phyloP scores from a whole-genome alignment of 2,888 invertebrate genomes.

The Sarcophaga carnaria region DNA sequence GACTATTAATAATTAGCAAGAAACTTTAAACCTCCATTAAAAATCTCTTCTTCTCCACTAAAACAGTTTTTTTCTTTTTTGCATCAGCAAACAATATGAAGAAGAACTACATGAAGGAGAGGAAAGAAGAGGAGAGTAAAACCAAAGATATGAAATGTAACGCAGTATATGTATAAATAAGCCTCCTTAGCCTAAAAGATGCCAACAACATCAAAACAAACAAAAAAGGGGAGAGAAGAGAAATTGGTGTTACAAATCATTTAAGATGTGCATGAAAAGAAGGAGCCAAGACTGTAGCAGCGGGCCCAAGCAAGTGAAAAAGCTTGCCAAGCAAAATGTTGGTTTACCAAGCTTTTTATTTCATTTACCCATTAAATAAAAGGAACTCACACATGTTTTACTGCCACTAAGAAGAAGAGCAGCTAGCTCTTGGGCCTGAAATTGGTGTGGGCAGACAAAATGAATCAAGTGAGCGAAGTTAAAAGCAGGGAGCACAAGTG shows the following conservation, averaged over 20 bases:
- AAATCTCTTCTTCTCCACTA: conserved; percentile 20
- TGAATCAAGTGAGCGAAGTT: conserved; percentile 1
- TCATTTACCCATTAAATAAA: neutral
- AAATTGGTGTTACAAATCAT: conserved; percentile 35
- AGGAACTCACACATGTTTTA: conserved; percentile 30
- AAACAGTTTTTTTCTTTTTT: conserved; percentile 16
- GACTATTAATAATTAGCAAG: conserved; percentile 52
- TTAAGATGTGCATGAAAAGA: conserved; percentile 39
- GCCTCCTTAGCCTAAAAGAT: conserved; percentile 40
- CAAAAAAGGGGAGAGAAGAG: neutral
- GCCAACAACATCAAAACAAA: conserved; percentile 38
- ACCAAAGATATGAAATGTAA: neutral
- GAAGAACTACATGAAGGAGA: conserved; percentile 12
- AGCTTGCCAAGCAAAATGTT: conserved; percentile 44
- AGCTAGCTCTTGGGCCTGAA: conserved; percentile 4
- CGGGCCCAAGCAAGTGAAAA: conserved; percentile 9
- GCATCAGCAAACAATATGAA: neutral
- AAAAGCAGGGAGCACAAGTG: conserved; percentile 11
- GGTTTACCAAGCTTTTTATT: neutral
- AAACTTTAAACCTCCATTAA: conserved; percentile 36
- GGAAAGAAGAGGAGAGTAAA: conserved; percentile 9
- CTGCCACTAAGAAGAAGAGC: neutral
- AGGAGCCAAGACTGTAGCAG: neutral
- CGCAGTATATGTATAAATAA: neutral
- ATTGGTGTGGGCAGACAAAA: neutral